Evolutionary conservation across 1,140 invertebrate genomes (phyloP), one percentile per base, ranked within the genome.

Genomic region (Aphaenogaster ashmeadi): DNA sequence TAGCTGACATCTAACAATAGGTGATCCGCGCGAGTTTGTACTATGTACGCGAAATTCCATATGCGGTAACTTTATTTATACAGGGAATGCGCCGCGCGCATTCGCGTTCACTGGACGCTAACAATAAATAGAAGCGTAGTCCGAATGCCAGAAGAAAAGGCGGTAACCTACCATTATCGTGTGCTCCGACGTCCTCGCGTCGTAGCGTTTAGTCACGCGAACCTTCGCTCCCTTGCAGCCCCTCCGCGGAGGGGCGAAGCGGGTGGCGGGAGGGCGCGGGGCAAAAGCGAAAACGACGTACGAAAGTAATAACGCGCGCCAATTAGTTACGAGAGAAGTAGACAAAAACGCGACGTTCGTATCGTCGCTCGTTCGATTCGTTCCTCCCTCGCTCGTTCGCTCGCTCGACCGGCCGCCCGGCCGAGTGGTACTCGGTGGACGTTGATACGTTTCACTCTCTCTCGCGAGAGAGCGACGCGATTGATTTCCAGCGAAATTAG

Each of bases 171-270:
- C 47, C 58, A 79, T 79, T 83, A 87, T 87, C 86, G 86, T 87
- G 77, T 87, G 77, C 78, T 87, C 75, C 62, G 86, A 84, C 69
- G 86, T 85, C 79, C 78, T 85, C 86, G 69, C 86, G 79, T 74
- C 69, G 80, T 83, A 84, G 67, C 69, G 86, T 87, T 87, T 85
- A 85, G 86, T 87, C 86, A 87, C 86, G 86, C 86, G 86, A 87
- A 38, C 79, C 71, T 62, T 80, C 44, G 64, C 77, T 60, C 50
- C 85, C 62, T 87, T 9, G 85, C 64, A 52, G 64, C 56, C 47
- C 81, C 64, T 71, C n/a, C n/a, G n/a, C 52, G 79, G 66, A 44
- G 66, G n/a, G 84, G 21, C 1, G 36, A 36, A 15, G 38, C 8
- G 27, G 15, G 27, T 7, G 27, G 52, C 13, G 62, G 5, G 47